A percentile compares a stretch with the other conserved stretches of the same genome.
These are phyloP conservation scores for Danionella dracula DNA, from an alignment of 2,797 vertebrate species.

Conservation along the genomic window DNA sequence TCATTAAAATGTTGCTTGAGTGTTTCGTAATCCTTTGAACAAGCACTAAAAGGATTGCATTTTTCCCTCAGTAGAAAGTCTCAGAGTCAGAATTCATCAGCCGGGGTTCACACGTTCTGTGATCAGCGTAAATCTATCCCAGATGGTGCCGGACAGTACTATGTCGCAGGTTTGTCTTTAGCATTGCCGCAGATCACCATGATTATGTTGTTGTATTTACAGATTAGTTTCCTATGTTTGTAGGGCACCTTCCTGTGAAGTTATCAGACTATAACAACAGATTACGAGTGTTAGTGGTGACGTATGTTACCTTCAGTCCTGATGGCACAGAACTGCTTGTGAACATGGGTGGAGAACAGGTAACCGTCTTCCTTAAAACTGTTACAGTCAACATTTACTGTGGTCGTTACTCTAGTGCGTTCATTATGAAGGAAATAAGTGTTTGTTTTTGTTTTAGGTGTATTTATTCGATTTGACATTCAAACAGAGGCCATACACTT, in stretches of 20 bases:
- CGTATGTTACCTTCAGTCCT: slow-evolving; percentile 96
- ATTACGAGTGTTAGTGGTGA: slow-evolving; percentile 91
- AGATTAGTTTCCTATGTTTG: not conserved
- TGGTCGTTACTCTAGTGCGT: too few species aligned
- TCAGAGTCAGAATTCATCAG: slow-evolving; percentile 79
- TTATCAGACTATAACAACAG: slow-evolving; percentile 94
- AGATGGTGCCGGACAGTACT: slow-evolving; percentile 93
- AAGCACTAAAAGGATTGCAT: too few species aligned
- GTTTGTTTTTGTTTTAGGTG: slow-evolving; percentile 68
- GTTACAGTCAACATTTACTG: too few species aligned
- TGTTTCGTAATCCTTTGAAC: too few species aligned
- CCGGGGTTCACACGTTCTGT: slow-evolving; percentile 91
- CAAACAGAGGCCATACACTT: slow-evolving; percentile 93
- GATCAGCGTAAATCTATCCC: slow-evolving; percentile 90
- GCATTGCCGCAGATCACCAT: not conserved
- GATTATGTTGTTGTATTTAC: not conserved
- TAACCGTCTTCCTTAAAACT: slow-evolving; percentile 42
- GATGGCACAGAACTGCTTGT: slow-evolving; percentile 95
- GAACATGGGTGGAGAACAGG: slow-evolving; percentile 99
- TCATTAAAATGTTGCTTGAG: not conserved
- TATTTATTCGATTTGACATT: slow-evolving; percentile 97
- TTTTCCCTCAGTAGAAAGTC: slow-evolving; percentile 73
- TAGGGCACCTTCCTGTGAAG: slow-evolving; percentile 94
- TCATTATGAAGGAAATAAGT: too few species aligned
- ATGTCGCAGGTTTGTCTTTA: slow-evolving; percentile 82